phyloP scores from a whole-genome alignment of 1,140 invertebrate genomes.

The Papilio dardanus region DNA sequence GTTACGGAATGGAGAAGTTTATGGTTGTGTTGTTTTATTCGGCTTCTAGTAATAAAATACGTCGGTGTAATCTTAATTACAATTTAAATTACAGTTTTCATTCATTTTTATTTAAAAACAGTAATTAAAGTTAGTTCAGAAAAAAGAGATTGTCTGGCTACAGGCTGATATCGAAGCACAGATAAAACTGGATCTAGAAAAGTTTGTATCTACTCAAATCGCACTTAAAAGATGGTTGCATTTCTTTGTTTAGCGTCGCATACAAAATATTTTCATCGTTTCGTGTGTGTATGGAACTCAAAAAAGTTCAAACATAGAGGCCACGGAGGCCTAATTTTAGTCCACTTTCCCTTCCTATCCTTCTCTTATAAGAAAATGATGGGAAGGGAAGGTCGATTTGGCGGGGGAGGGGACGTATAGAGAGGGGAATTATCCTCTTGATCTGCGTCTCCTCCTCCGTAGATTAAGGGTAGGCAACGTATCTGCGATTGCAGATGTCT shows the following conservation, averaged over 20 bases:
- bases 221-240: not conserved
- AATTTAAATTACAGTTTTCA: constrained; percentile 6
- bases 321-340: too few species aligned
- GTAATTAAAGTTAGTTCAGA: not conserved
- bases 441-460: too few species aligned
- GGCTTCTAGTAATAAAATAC: constrained; percentile 14
- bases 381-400: too few species aligned
- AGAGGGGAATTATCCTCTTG: too few species aligned
- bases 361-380: too few species aligned
- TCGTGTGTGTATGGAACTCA: not conserved
- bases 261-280: not conserved
- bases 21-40: constrained; percentile 21
- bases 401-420: too few species aligned
- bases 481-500: too few species aligned
- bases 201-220: not conserved
- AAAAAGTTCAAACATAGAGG: not conserved
- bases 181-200: not conserved
- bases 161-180: too few species aligned
- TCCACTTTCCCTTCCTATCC: too few species aligned
- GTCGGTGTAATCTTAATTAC: constrained; percentile 16
- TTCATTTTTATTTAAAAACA: constrained; percentile 8
- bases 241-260: not conserved
- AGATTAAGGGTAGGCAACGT: too few species aligned
- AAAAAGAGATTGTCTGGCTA: too few species aligned
- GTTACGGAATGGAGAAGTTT: constrained; percentile 26